These are phyloP conservation scores for Rhagonycha fulva DNA, from an alignment of 2,888 invertebrate species.

Conservation along the genomic window DNA sequence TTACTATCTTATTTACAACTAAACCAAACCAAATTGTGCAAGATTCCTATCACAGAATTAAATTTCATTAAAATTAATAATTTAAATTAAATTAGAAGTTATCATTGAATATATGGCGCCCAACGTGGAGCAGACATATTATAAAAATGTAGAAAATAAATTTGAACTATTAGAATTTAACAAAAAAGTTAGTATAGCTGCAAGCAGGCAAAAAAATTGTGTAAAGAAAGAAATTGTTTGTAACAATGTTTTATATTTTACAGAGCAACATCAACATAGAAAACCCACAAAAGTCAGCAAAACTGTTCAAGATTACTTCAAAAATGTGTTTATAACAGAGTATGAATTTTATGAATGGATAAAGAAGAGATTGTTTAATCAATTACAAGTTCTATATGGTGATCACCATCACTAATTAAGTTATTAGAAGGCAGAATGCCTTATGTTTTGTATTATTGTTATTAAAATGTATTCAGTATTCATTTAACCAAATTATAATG, in stretches of 20 bases:
- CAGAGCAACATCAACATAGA: background rate
- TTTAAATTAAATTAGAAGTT: too few species aligned
- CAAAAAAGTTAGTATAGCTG: too few species aligned
- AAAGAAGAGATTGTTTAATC: slow-evolving; percentile 54
- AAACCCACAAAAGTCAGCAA: background rate
- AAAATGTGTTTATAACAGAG: slow-evolving; percentile 55
- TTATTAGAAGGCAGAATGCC: background rate
- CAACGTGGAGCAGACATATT: too few species aligned
- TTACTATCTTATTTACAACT: too few species aligned
- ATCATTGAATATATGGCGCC: too few species aligned
- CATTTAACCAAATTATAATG: background rate
- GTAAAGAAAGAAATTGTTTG: background rate
- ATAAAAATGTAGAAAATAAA: too few species aligned
- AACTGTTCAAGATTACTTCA: slow-evolving; percentile 42
- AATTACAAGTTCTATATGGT: slow-evolving; percentile 12
- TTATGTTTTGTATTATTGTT: background rate
- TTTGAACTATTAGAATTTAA: too few species aligned
- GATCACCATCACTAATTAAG: background rate
- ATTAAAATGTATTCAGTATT: background rate
- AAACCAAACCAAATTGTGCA: too few species aligned
- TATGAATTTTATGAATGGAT: slow-evolving; percentile 65
- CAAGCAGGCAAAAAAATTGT: too few species aligned
- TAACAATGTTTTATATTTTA: background rate
- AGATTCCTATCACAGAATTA: too few species aligned
- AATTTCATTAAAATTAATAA: too few species aligned